Base-by-base conservation (phyloP, 2,113 vertebrate species). In the Acanthisitta chloris region DNA sequence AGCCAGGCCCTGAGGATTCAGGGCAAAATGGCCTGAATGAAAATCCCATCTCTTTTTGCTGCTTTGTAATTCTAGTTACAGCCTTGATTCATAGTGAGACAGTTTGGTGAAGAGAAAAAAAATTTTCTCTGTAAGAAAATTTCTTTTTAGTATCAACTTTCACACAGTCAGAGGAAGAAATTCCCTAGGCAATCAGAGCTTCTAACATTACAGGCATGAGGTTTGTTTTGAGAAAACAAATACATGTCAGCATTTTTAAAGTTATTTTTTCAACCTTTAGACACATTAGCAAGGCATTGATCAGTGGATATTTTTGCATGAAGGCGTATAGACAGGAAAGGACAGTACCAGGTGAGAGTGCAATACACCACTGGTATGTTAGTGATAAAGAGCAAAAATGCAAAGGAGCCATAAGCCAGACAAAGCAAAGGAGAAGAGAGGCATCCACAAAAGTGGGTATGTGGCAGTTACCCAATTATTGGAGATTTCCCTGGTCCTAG, bases 151-250 rank as follows among this genome's bases (percentile, higher is more conserved):
- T 79, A 65, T 86, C 92, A 92, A 13, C 92, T 88, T 95, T 59
- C 58, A 91, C 67, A 81, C 52, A 90, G 67, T 73, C 51, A 51
- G 71, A 87, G 54, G 46, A 86, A 88, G 78, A 88, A 83, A 93
- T 59, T 91, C 85, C 81, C 81, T 26, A 33, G 66, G 81, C 66
- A 91, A 70, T 90, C 74, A 77, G 43, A 94, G 67, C 64, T 78
- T 83, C 86, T 90, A 71, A 83, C n/a, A 48, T 71, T 94, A 64
- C 67, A 91, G 59, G 48, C 85, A 78, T n/a, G 74, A 78, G 76
- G 51, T 78, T 84, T 86, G 69, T 84, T 96, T 96, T 74, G 76
- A 92, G 82, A 81, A 93, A 94, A 78, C 67, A 93, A 93, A 86
- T 76, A 54, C 17, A 45, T 42, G 57, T 82, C 92, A 96, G 82